Conservation (phyloP, 2,113 vertebrate genomes). For the Bombycilla garrulus region DNA sequence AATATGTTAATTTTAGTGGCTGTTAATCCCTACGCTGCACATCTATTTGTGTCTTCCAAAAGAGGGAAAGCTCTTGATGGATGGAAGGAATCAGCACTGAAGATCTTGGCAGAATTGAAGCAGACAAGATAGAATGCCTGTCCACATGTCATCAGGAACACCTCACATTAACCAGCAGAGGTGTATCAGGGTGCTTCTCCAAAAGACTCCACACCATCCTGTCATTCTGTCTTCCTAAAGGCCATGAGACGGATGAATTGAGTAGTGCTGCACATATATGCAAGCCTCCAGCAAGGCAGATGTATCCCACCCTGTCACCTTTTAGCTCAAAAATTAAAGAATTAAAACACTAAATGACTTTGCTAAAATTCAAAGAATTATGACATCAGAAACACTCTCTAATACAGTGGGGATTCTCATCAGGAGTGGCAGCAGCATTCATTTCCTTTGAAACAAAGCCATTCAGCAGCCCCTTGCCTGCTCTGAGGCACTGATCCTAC, state of each 20-base stretch:
- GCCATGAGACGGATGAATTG: neutral
- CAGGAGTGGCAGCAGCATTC: neutral
- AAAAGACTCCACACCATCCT: neutral
- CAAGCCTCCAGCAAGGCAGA: neutral
- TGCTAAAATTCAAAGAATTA: neutral
- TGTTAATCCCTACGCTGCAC: neutral
- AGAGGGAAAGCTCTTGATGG: neutral
- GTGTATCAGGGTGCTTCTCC: neutral
- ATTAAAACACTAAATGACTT: neutral
- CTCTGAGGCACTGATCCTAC: conserved; percentile 33
- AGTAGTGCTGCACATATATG: neutral
- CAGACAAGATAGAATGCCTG: neutral
- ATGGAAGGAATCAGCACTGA: neutral
- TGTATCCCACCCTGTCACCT: neutral
- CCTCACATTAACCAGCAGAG: neutral
- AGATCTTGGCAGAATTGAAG: neutral
- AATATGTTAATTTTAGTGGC: neutral
- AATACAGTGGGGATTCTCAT: neutral
- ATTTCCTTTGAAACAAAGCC: conserved; percentile 18
- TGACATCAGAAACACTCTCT: neutral
- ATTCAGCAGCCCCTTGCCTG: neutral
- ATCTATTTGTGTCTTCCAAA: neutral
- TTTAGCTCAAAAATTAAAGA: neutral
- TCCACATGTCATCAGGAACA: neutral
- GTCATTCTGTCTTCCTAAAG: neutral